phyloP scores from a whole-genome alignment of 2,888 invertebrate genomes.

The Epicampocera succincta region DNA sequence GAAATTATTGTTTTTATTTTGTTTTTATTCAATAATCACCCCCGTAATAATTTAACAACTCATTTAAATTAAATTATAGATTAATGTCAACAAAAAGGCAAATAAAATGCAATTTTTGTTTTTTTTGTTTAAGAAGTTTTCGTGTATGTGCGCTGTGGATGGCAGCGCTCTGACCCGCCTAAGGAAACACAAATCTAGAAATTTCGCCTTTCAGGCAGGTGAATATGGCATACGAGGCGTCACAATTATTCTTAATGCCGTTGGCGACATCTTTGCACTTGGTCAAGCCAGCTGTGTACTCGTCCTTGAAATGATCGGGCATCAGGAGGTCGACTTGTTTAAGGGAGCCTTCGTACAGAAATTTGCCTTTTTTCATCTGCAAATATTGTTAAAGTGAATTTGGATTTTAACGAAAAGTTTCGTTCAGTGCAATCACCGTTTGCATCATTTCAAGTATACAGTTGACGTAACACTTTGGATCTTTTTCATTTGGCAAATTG shows the following conservation, averaged over 20 bases:
- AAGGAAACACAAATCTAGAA: slow-evolving; percentile 78
- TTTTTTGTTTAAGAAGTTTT: no score
- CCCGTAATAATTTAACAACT: background rate
- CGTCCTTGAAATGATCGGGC: slow-evolving; percentile 78
- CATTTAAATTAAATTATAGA: background rate
- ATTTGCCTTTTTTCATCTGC: slow-evolving; percentile 81
- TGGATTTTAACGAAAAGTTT: background rate
- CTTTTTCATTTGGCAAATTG: slow-evolving; percentile 77
- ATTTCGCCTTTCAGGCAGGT: slow-evolving; percentile 75
- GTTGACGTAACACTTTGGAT: slow-evolving; percentile 83
- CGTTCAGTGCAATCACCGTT: slow-evolving; percentile 78
- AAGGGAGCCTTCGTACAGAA: slow-evolving; percentile 76
- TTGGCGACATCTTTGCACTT: slow-evolving; percentile 76
- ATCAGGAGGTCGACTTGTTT: slow-evolving; percentile 80
- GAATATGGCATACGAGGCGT: slow-evolving; percentile 76
- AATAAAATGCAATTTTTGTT: no score
- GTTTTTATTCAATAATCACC: slow-evolving; percentile 1
- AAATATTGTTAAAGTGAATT: no score
- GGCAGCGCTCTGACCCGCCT: slow-evolving; percentile 44
- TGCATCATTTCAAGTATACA: slow-evolving; percentile 83
- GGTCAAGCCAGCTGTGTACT: slow-evolving; percentile 74
- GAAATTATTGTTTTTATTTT: no score
- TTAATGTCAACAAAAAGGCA: no score
- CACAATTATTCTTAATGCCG: slow-evolving; percentile 80
- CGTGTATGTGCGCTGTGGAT: no score